A percentile compares a stretch with the other conserved stretches of the same genome.
These are phyloP conservation scores for Phrixothrix hirtus DNA, from an alignment of 2,888 invertebrate species.

Conservation along the genomic window DNA sequence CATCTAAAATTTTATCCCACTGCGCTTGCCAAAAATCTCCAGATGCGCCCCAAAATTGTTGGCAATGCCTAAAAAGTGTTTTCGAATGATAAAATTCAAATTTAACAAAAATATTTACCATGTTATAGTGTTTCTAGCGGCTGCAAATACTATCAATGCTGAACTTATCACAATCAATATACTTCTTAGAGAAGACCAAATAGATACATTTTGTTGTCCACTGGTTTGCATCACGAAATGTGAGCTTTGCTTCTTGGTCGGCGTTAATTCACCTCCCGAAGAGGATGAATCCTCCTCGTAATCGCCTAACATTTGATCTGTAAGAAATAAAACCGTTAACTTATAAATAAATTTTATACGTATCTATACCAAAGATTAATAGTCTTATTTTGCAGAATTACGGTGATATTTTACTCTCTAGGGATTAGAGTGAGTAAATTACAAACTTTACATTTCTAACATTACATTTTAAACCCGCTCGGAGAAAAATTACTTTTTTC, in stretches of 20 bases:
- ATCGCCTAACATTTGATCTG: slow-evolving; percentile 45
- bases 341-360: too few relatives aligned
- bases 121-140: slow-evolving; percentile 77
- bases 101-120: too few relatives aligned
- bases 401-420: too few relatives aligned
- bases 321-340: slow-evolving; percentile 15
- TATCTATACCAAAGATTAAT: too few relatives aligned
- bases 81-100: too few relatives aligned
- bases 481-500: too few relatives aligned
- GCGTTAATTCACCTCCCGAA: slow-evolving; percentile 48
- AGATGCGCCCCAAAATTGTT: slow-evolving; percentile 82
- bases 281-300: slow-evolving; percentile 51
- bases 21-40: slow-evolving; percentile 83
- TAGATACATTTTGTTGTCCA: slow-evolving; percentile 46
- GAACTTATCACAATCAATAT: slow-evolving; percentile 76
- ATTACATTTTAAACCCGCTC: too few relatives aligned
- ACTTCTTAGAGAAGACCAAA: slow-evolving; percentile 65
- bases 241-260: slow-evolving; percentile 41
- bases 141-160: slow-evolving; percentile 72
- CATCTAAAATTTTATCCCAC: slow-evolving; percentile 74
- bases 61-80: slow-evolving; percentile 68
- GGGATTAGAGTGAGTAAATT: too few relatives aligned
- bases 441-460: too few relatives aligned
- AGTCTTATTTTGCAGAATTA: too few relatives aligned
- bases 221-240: slow-evolving; percentile 32